phyloP scores from a whole-genome alignment of 2,888 invertebrate species.

The Frankliniella intonsa region DNA sequence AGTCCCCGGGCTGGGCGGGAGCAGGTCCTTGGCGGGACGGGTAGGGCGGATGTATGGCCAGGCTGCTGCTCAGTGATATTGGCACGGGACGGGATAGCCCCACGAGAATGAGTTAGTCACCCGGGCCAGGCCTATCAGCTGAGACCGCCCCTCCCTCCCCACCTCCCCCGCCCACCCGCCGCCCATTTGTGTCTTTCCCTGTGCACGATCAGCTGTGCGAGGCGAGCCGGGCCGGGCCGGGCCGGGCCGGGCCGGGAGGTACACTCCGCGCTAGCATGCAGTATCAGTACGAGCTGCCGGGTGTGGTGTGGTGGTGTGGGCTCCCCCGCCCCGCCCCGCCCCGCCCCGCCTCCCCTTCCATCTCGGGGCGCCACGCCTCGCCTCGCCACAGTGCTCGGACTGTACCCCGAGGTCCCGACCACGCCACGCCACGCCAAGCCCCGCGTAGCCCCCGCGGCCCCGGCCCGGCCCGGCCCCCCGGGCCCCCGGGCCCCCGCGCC shows the following conservation, averaged over 20 bases:
- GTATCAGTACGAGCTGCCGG: conserved; percentile 35
- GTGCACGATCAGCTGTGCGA: conserved; percentile 9
- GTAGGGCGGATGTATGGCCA: no score
- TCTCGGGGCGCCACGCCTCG: background rate
- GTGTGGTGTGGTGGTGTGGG: no score
- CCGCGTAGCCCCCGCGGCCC: conserved; percentile 1
- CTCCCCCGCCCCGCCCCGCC: background rate
- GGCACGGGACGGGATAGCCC: background rate
- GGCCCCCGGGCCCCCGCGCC: background rate
- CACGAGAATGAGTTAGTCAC: background rate
- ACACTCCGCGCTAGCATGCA: conserved; percentile 36
- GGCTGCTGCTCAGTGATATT: no score
- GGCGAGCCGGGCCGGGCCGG: conserved; percentile 38
- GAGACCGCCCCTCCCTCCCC: conserved; percentile 51
- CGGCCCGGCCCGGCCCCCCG: background rate
- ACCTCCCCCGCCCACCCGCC: background rate
- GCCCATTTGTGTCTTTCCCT: background rate
- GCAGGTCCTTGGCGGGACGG: no score
- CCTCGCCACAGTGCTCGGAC: background rate
- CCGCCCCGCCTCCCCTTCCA: background rate
- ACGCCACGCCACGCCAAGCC: background rate
- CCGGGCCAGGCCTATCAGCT: conserved; percentile 12
- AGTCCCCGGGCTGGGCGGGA: no score
- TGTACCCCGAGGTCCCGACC: background rate
- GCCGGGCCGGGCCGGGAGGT: conserved; percentile 42